Percentiles rank a stretch among this genome's conserved stretches.
Conservation (phyloP, 1,140 invertebrate species). For the Heliconius hewitsoni region DNA sequence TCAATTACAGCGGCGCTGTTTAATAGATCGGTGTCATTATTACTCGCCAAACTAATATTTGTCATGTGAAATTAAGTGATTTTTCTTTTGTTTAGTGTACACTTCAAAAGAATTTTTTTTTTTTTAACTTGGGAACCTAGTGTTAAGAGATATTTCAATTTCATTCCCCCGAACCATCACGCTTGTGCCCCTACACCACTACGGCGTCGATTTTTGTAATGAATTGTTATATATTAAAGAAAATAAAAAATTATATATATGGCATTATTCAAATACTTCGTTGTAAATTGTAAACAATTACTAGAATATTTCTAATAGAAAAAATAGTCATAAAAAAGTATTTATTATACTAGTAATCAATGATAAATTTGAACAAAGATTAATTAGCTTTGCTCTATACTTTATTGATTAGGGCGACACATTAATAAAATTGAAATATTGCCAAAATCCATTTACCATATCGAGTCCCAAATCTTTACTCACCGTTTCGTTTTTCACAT, state of each 20-base stretch:
- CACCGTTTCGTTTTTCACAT: not conserved
- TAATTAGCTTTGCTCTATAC: not conserved
- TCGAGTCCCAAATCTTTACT: not conserved
- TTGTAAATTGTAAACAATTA: too few species aligned
- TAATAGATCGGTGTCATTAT: slow-evolving; percentile 14
- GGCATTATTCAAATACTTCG: too few species aligned
- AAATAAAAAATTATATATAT: too few species aligned
- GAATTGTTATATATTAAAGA: too few species aligned
- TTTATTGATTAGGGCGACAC: not conserved
- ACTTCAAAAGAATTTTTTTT: not conserved
- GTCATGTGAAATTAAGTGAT: not conserved
- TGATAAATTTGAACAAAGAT: not conserved
- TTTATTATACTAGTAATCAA: not conserved
- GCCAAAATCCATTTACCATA: slow-evolving; percentile 5
- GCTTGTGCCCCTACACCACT: too few species aligned
- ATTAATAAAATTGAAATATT: slow-evolving; percentile 3
- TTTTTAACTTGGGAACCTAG: too few species aligned
- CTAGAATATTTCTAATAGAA: too few species aligned
- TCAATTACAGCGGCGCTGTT: not conserved
- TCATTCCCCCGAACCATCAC: too few species aligned
- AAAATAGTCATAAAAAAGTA: too few species aligned
- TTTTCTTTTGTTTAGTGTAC: not conserved
- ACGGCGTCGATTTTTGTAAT: too few species aligned
- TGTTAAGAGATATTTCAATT: too few species aligned
- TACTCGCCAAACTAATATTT: slow-evolving; percentile 14